Percentiles rank a stretch among this genome's conserved stretches.
Evolutionary conservation across 92 coral and sea anemone species (phyloP).

Genomic region (Metridium senile): DNA sequence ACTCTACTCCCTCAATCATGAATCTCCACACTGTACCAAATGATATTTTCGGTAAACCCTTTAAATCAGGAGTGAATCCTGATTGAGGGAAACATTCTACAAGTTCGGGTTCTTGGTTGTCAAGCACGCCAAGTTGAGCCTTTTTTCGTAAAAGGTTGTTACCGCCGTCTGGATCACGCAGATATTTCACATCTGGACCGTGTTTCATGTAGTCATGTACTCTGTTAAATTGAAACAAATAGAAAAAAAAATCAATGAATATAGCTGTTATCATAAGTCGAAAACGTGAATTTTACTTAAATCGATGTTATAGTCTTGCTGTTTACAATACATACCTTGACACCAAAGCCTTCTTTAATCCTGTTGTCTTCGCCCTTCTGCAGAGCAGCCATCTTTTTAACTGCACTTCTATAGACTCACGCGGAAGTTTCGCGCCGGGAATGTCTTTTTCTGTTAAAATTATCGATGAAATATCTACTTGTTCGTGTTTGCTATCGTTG

Average conservation of each 20-base stretch:
- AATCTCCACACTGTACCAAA: slow-evolving; percentile 55
- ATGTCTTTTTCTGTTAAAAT: slow-evolving; percentile 50
- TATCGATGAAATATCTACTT: background rate
- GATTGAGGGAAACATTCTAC: slow-evolving; percentile 48
- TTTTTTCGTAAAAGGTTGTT: slow-evolving; percentile 51
- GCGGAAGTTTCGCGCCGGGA: slow-evolving; percentile 60
- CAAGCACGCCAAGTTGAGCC: slow-evolving; percentile 59
- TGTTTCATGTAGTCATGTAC: slow-evolving; percentile 61
- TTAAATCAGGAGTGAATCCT: slow-evolving; percentile 45
- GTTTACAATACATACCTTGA: slow-evolving; percentile 33
- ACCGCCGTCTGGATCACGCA: slow-evolving; percentile 63
- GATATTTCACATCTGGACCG: slow-evolving; percentile 50
- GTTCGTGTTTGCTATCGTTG: background rate
- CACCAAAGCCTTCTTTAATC: slow-evolving; percentile 53
- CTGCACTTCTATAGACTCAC: slow-evolving; percentile 52
- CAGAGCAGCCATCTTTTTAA: slow-evolving; percentile 62
- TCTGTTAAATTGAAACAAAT: slow-evolving; percentile 11
- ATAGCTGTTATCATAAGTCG: too few relatives aligned
- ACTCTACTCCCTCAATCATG: slow-evolving; percentile 49
- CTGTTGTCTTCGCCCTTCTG: slow-evolving; percentile 52
- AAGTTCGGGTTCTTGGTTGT: slow-evolving; percentile 44
- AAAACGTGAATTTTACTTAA: background rate
- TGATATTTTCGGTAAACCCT: slow-evolving; percentile 49
- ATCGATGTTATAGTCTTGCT: too few relatives aligned
- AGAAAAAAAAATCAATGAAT: background rate